Evolutionary conservation across 2,797 vertebrate species (phyloP).

Genomic region (Cetoscarus ocellatus): DNA sequence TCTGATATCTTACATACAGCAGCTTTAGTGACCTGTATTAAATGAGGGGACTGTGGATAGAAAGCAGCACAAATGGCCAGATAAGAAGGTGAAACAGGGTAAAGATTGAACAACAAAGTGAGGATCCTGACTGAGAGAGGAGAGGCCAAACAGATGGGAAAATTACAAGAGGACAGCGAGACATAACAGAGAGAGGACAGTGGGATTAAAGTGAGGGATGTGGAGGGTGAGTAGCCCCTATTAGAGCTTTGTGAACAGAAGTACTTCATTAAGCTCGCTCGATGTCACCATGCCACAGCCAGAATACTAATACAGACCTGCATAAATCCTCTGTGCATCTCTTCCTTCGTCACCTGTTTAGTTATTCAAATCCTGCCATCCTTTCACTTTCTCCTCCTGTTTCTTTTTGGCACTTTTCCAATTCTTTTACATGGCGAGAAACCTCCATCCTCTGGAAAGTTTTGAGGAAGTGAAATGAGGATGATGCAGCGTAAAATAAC

Average conservation of each 20-base stretch:
- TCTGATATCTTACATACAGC: no score
- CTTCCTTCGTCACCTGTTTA: not conserved
- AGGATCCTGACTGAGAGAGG: not conserved
- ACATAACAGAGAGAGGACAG: slow-evolving; percentile 36
- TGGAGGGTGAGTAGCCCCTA: slow-evolving; percentile 40
- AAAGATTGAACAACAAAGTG: slow-evolving; percentile 14
- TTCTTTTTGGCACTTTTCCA: not conserved
- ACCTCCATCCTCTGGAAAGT: not conserved
- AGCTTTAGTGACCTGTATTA: no score
- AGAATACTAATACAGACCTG: slow-evolving; percentile 50
- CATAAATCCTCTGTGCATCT: slow-evolving; percentile 8
- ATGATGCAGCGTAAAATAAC: not conserved
- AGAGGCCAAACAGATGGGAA: slow-evolving; percentile 27
- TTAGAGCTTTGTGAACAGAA: slow-evolving; percentile 59
- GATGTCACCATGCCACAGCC: slow-evolving; percentile 30
- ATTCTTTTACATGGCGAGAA: not conserved
- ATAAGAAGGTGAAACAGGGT: slow-evolving; percentile 19
- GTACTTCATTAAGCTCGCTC: slow-evolving; percentile 60
- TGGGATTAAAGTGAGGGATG: slow-evolving; percentile 43
- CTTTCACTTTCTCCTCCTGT: not conserved
- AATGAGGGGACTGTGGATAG: not conserved
- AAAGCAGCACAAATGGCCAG: slow-evolving; percentile 24
- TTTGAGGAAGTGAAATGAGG: not conserved
- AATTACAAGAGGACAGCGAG: slow-evolving; percentile 35
- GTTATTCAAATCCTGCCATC: not conserved